Conservation (phyloP, 2,113 vertebrate species). For the Neomonachus schauinslandi region DNA sequence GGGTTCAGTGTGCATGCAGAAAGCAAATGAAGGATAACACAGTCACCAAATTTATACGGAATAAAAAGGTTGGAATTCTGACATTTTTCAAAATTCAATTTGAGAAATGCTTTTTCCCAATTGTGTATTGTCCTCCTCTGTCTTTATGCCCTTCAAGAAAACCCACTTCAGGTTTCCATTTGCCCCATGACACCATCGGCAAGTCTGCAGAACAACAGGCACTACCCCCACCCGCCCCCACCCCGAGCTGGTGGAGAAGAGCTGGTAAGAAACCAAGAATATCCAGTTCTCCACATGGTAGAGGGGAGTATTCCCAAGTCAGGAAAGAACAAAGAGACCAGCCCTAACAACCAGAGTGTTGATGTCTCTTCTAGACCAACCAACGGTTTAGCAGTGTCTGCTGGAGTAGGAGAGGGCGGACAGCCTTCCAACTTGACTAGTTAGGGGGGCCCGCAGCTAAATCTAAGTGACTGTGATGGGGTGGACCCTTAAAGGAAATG, state of each 20-base stretch:
- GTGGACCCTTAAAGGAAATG: not conserved
- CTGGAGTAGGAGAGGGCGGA: not conserved
- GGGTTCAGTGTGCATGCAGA: not conserved
- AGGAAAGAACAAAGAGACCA: not conserved
- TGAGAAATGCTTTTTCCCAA: constrained; percentile 22
- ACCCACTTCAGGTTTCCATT: not conserved
- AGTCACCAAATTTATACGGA: not conserved
- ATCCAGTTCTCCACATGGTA: not conserved
- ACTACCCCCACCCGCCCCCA: too few species aligned
- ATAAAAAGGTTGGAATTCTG: not conserved
- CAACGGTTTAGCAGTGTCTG: not conserved
- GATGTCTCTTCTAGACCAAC: not conserved
- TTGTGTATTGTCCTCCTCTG: not conserved
- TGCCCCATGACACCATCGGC: not conserved
- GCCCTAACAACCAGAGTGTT: not conserved
- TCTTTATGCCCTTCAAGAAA: not conserved
- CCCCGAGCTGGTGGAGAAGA: not conserved
- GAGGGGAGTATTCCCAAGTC: not conserved
- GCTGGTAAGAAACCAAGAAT: not conserved
- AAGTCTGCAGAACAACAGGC: not conserved
- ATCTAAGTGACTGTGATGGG: not conserved
- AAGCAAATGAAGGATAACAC: not conserved
- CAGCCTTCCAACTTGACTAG: not conserved
- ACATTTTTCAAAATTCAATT: constrained; percentile 21
- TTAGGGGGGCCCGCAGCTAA: not conserved